Percentiles rank a stretch among this genome's conserved stretches.
phyloP scores from a whole-genome alignment of 2,113 vertebrate genomes.

The Ramphastos sulfuratus region DNA sequence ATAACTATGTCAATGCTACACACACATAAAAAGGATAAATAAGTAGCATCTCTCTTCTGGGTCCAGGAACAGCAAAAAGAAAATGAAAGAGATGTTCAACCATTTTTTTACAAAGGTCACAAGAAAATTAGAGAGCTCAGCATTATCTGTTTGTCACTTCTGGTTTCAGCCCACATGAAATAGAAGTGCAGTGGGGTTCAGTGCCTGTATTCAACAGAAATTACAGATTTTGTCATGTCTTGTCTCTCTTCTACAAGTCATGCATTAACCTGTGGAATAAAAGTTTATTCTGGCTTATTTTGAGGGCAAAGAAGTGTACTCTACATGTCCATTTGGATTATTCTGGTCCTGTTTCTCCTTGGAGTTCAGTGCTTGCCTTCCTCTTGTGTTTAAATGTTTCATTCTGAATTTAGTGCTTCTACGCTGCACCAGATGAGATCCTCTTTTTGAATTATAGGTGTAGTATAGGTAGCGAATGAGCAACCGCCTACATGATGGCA shows the following conservation, averaged over 20 bases:
- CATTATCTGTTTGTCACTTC: background rate
- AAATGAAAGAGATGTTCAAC: background rate
- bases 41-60: background rate
- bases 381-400: constrained; percentile 23
- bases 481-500: background rate
- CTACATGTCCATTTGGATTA: background rate
- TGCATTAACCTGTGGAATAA: background rate
- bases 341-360: constrained; percentile 10
- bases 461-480: background rate
- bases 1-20: background rate
- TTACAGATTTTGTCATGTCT: background rate
- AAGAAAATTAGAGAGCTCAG: background rate
- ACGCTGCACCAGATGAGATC: background rate
- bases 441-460: constrained; percentile 26
- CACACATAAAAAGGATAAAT: background rate
- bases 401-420: constrained; percentile 1
- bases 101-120: background rate
- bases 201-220: background rate
- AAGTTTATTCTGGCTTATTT: background rate
- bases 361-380: background rate
- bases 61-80: background rate
- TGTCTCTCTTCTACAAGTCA: background rate
- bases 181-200: background rate
- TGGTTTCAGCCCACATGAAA: background rate
- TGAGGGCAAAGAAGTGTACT: background rate